Percentiles rank a stretch among this genome's conserved stretches.
Evolutionary conservation across 2,797 vertebrate species (phyloP).

Genomic region (Phataginus tricuspis): DNA sequence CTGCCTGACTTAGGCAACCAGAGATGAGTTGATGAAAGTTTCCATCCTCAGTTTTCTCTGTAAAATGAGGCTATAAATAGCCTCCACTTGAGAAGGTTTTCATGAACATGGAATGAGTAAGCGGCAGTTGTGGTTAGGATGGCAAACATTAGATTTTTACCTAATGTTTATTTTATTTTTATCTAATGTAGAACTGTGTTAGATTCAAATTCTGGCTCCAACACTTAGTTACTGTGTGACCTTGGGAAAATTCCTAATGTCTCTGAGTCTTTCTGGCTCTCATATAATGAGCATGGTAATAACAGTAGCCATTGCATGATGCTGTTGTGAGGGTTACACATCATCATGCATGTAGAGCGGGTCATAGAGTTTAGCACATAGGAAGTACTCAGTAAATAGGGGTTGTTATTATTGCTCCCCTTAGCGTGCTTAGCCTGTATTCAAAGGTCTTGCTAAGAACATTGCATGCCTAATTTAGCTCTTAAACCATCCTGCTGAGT

Average conservation of each 20-base stretch:
- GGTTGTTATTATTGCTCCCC: not conserved
- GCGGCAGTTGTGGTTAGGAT: not conserved
- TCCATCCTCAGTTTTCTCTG: not conserved
- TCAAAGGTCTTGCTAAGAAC: not conserved
- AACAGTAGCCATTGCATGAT: not conserved
- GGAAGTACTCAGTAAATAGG: not conserved
- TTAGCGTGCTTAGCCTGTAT: accelerated
- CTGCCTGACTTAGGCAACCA: not conserved
- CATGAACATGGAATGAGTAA: not conserved
- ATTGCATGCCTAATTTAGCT: not conserved
- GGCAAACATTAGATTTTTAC: not conserved
- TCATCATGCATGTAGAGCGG: accelerated
- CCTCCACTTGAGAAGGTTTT: not conserved
- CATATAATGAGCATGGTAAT: not conserved
- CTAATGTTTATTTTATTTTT: no score
- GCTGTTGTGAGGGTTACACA: not conserved
- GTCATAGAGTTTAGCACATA: no score
- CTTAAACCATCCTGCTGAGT: not conserved
- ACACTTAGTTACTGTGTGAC: not conserved
- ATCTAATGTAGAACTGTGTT: no score
- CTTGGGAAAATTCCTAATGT: not conserved
- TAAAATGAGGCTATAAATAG: not conserved
- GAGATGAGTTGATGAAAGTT: not conserved
- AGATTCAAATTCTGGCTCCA: not conserved
- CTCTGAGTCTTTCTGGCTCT: not conserved